phyloP scores from a whole-genome alignment of 2,888 invertebrate species.

The Rhodophaea formosa region DNA sequence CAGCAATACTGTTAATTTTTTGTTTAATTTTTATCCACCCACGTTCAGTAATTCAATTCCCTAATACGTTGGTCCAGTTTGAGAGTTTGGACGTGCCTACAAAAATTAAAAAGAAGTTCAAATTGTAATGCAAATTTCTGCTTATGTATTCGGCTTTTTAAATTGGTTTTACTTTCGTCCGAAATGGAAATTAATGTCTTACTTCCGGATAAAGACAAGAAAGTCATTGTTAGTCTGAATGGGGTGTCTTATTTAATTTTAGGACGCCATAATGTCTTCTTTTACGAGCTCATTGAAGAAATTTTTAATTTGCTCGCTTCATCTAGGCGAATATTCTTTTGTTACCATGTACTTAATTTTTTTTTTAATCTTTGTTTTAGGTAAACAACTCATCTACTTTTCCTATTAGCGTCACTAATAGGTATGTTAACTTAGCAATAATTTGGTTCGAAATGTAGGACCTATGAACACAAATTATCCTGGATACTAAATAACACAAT shows the following conservation, averaged over 20 bases:
- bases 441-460: no score
- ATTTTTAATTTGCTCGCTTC: background rate
- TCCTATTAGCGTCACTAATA: no score
- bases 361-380: no score
- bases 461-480: no score
- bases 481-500: no score
- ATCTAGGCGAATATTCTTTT: background rate
- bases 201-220: conserved; percentile 56
- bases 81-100: conserved; percentile 35
- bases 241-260: conserved; percentile 56
- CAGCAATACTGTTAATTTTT: background rate
- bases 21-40: background rate
- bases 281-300: conserved; percentile 11
- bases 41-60: conserved; percentile 3
- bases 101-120: conserved; percentile 48
- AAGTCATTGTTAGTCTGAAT: conserved; percentile 54
- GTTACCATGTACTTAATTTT: background rate
- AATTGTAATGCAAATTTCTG: conserved; percentile 66
- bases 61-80: conserved; percentile 29
- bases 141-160: conserved; percentile 66
- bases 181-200: conserved; percentile 70
- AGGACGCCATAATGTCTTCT: conserved; percentile 36
- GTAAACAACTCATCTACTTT: no score
- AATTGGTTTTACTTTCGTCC: conserved; percentile 63
- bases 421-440: no score